phyloP scores from a whole-genome alignment of 2,113 vertebrate species.

The Casuarius casuarius region DNA sequence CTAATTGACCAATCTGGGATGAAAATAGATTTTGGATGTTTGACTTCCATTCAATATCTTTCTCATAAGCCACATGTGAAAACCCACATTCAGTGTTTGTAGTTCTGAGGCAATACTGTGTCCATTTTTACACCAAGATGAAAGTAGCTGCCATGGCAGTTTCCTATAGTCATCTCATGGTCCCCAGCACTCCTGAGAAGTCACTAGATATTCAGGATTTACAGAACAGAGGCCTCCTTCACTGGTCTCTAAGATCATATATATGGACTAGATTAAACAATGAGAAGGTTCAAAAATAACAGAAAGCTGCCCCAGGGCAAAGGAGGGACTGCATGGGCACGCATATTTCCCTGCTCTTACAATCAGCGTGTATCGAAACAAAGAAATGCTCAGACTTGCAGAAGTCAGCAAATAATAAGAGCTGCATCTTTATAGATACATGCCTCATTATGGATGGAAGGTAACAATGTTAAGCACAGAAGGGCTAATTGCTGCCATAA shows the following conservation, averaged over 20 bases:
- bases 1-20: not conserved
- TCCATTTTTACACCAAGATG: not conserved
- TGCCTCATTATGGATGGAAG: not conserved
- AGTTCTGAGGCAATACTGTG: not conserved
- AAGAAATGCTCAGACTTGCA: not conserved
- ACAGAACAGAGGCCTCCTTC: not conserved
- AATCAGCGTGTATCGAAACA: not conserved
- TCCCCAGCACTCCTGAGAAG: not conserved
- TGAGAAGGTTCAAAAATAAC: not conserved
- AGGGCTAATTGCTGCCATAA: not conserved
- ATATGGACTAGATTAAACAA: not conserved
- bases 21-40: not conserved
- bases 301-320: not conserved
- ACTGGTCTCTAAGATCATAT: not conserved
- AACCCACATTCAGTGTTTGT: not conserved
- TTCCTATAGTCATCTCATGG: not conserved
- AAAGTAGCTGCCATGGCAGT: not conserved
- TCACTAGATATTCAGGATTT: not conserved
- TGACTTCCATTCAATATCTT: not conserved
- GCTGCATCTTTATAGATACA: not conserved
- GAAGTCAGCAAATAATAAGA: not conserved
- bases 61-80: not conserved
- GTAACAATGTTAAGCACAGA: not conserved
- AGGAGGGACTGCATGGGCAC: not conserved
- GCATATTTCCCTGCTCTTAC: not conserved